phyloP scores from a whole-genome alignment of 2,888 invertebrate genomes.

The Slavum lentiscoides region DNA sequence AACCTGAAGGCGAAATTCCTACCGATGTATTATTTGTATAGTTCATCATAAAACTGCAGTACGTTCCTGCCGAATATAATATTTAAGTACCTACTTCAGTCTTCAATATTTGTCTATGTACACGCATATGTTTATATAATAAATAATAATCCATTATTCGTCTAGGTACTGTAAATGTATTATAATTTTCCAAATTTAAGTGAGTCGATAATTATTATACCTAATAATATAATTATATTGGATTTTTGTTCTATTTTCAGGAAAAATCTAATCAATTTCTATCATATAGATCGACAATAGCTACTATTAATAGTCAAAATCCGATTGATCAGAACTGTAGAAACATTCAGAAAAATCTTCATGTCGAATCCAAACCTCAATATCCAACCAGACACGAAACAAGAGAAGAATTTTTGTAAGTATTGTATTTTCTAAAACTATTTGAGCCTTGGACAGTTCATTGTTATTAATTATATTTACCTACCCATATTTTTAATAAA shows the following conservation, averaged over 20 bases:
- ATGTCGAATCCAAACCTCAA: slow-evolving; percentile 55
- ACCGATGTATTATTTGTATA: too few relatives aligned
- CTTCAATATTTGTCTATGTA: too few relatives aligned
- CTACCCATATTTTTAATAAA: neutral
- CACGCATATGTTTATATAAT: too few relatives aligned
- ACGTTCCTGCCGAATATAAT: too few relatives aligned
- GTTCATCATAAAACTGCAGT: too few relatives aligned
- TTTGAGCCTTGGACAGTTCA: neutral
- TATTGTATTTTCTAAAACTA: slow-evolving; percentile 32
- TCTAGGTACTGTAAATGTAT: too few relatives aligned
- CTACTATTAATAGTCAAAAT: slow-evolving; percentile 19
- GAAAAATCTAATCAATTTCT: slow-evolving; percentile 32
- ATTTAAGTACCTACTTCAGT: too few relatives aligned
- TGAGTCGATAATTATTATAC: too few relatives aligned
- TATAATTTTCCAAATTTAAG: too few relatives aligned
- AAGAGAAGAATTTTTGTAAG: slow-evolving; percentile 61
- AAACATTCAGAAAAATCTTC: slow-evolving; percentile 28
- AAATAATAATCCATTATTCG: too few relatives aligned
- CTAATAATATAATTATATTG: neutral
- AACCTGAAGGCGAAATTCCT: too few relatives aligned
- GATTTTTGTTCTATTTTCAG: slow-evolving; percentile 30
- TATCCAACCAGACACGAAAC: slow-evolving; percentile 59
- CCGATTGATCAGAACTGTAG: slow-evolving; percentile 35
- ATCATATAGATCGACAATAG: slow-evolving; percentile 23
- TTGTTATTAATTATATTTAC: too few relatives aligned